Percentiles rank a stretch among this genome's conserved stretches.
Conservation (phyloP, 2,797 vertebrate species). For the Pteronotus mesoamericanus region DNA sequence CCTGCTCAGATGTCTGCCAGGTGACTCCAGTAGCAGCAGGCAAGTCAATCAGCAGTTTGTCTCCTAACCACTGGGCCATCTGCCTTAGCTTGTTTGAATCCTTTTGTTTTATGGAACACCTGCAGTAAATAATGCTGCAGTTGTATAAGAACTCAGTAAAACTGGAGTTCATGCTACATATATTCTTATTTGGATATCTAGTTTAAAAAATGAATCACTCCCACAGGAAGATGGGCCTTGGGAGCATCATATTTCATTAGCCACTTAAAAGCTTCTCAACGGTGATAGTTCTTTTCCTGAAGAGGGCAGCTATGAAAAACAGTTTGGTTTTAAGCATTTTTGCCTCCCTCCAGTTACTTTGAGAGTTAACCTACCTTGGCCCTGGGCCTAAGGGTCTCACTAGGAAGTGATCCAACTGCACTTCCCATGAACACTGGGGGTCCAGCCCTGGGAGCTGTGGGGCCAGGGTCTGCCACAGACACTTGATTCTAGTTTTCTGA, state of each 20-base stretch:
- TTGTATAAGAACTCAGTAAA: background rate
- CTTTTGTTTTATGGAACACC: conserved; percentile 9
- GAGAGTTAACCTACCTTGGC: background rate
- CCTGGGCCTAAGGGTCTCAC: background rate
- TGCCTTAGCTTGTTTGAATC: background rate
- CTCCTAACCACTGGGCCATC: conserved; percentile 18
- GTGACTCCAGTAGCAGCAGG: background rate
- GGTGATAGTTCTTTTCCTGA: background rate
- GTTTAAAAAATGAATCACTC: background rate
- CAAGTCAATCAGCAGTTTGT: conserved; percentile 4
- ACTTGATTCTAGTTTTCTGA: background rate
- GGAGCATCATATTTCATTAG: background rate
- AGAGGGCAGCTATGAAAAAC: background rate
- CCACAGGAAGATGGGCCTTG: background rate
- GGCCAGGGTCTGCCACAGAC: background rate
- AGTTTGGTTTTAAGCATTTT: background rate
- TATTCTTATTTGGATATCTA: background rate
- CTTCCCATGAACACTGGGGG: background rate
- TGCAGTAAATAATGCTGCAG: background rate
- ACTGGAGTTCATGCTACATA: background rate
- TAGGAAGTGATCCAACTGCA: background rate
- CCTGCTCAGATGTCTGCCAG: conserved; percentile 20
- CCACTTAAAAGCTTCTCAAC: background rate
- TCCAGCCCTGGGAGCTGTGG: background rate
- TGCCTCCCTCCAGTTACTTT: background rate